A percentile compares a stretch with the other conserved stretches of the same genome.
phyloP scores from a whole-genome alignment of 64 coral and sea anemone species.

The Montipora capricornis region DNA sequence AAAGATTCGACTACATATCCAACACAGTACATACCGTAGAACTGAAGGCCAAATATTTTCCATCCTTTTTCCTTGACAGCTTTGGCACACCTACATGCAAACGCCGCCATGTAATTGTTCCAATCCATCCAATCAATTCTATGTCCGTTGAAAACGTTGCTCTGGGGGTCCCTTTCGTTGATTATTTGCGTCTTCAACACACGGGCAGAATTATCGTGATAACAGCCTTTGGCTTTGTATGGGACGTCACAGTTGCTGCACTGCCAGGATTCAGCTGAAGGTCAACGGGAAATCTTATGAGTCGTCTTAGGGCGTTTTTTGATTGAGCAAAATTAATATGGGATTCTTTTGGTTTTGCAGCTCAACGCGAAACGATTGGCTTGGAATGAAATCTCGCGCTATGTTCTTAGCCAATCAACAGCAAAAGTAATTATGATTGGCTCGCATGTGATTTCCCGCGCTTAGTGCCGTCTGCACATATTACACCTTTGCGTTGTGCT shows the following conservation, averaged over 20 bases:
- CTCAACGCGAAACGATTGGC: too few relatives aligned
- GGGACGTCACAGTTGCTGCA: constrained; percentile 54
- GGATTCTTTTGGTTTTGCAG: too few relatives aligned
- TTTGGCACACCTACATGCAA: constrained; percentile 77
- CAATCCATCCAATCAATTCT: constrained; percentile 81
- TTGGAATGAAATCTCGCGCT: too few relatives aligned
- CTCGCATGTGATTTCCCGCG: too few relatives aligned
- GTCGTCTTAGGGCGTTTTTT: too few relatives aligned
- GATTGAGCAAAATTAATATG: too few relatives aligned
- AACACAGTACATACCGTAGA: constrained; percentile 37
- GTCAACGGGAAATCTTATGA: too few relatives aligned
- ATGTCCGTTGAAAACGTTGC: constrained; percentile 40
- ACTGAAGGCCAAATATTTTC: constrained; percentile 72
- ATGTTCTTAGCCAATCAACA: too few relatives aligned
- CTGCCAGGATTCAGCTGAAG: not conserved
- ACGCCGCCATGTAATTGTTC: constrained; percentile 72
- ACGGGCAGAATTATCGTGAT: constrained; percentile 33
- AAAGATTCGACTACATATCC: too few relatives aligned
- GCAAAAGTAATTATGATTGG: too few relatives aligned
- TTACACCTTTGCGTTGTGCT: too few relatives aligned
- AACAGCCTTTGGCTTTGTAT: constrained; percentile 77
- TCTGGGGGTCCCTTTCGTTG: constrained; percentile 72
- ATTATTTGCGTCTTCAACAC: constrained; percentile 60
- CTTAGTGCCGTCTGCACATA: too few relatives aligned
- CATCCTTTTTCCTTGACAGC: constrained; percentile 67